Conservation (phyloP, 2,888 invertebrate genomes). For the Tinea trinotella region DNA sequence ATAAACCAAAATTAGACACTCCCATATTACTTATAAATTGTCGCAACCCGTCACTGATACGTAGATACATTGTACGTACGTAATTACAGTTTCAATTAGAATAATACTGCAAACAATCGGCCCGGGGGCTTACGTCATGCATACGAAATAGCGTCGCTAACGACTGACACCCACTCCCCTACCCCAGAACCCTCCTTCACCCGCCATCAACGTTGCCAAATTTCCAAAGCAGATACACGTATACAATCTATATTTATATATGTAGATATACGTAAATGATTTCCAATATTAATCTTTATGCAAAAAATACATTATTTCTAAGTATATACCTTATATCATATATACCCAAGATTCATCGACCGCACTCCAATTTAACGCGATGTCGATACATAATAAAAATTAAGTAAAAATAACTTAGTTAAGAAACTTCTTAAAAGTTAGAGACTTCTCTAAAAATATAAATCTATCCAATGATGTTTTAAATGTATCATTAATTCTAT, state of each 20-base stretch:
- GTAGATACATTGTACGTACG: conserved; percentile 36
- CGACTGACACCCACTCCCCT: conserved; percentile 42
- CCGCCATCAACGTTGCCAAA: not conserved
- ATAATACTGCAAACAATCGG: conserved; percentile 72
- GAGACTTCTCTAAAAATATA: too few species aligned
- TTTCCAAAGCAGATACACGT: conserved; percentile 12
- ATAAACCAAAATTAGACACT: too few species aligned
- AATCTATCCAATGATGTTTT: too few species aligned
- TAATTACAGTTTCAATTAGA: conserved; percentile 71
- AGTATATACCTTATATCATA: too few species aligned
- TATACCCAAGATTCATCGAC: too few species aligned
- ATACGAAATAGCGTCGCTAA: conserved; percentile 68
- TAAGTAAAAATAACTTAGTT: too few species aligned
- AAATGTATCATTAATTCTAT: too few species aligned
- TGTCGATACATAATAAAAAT: too few species aligned
- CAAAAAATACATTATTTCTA: too few species aligned
- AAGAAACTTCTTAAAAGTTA: too few species aligned
- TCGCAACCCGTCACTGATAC: not conserved
- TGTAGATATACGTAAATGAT: not conserved
- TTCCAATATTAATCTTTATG: not conserved
- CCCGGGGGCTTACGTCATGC: conserved; percentile 64
- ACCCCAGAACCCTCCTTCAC: not conserved
- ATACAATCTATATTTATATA: not conserved
- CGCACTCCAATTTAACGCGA: too few species aligned
- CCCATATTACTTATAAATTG: not conserved